Conservation (phyloP, 2,797 vertebrate species). For the Platalea minor region DNA sequence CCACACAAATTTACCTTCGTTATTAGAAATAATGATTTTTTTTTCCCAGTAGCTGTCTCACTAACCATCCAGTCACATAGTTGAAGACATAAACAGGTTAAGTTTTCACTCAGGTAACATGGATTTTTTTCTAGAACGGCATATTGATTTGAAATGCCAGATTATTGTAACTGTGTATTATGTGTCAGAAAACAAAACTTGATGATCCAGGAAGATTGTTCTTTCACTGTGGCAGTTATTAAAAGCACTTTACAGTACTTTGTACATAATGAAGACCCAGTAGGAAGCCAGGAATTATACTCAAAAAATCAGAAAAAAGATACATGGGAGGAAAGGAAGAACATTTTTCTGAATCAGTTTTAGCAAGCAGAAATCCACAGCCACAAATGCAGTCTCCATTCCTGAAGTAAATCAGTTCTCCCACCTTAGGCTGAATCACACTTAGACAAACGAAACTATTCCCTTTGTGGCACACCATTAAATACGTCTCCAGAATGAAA, state of each 20-base stretch:
- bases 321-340: neutral
- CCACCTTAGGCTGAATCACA: constrained; percentile 25
- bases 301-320: neutral
- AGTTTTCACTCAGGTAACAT: neutral
- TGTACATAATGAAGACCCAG: neutral
- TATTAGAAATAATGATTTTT: neutral
- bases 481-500: neutral
- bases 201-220: neutral
- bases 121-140: neutral
- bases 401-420: neutral
- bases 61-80: neutral
- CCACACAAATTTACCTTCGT: neutral
- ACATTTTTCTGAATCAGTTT: neutral
- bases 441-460: neutral
- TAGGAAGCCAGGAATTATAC: neutral
- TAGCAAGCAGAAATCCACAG: neutral
- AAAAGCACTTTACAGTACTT: neutral
- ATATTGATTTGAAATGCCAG: neutral
- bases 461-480: neutral
- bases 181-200: neutral
- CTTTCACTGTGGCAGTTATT: neutral
- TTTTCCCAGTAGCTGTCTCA: neutral
- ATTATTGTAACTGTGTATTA: neutral
- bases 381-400: neutral
- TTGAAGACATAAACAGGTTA: neutral